These are phyloP conservation scores for Aphelocoma californica DNA, from an alignment of 2,797 vertebrate species.

Conservation along the genomic window DNA sequence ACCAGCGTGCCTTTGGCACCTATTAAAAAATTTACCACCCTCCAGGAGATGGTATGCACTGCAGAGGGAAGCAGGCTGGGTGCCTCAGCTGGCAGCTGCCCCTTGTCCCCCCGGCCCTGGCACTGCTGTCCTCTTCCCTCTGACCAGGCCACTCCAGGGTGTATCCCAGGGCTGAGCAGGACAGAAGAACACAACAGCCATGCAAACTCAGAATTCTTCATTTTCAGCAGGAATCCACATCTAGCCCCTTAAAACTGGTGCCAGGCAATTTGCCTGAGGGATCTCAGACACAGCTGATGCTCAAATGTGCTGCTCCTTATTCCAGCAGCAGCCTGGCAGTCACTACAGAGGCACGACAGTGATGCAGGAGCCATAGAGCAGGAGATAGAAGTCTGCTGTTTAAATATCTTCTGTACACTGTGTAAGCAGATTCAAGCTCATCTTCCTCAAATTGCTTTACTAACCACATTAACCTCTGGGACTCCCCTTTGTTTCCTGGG, in stretches of 20 bases:
- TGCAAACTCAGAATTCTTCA: neutral
- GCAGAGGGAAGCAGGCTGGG: neutral
- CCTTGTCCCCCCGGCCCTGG: rapidly evolving
- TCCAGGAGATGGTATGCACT: neutral
- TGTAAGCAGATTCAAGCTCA: slow-evolving; percentile 39
- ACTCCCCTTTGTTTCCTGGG: slow-evolving; percentile 50
- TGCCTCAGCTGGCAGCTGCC: neutral
- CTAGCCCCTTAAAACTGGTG: neutral
- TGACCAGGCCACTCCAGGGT: neutral
- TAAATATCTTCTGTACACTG: slow-evolving; percentile 9
- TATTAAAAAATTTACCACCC: neutral
- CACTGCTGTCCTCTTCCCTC: neutral
- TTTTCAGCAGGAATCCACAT: neutral
- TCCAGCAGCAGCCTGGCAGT: neutral
- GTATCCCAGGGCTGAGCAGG: neutral
- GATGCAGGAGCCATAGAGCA: neutral
- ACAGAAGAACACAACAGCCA: neutral
- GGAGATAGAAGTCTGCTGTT: slow-evolving; percentile 31
- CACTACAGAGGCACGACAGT: neutral
- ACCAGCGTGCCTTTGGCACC: neutral
- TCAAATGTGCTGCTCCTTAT: neutral
- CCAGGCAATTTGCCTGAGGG: neutral
- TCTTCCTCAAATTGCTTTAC: slow-evolving; percentile 51
- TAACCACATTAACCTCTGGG: slow-evolving; percentile 52
- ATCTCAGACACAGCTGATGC: neutral